phyloP scores from a whole-genome alignment of 37 sponge, comb jelly and placozoan species.

The Aplysina aerophoba region DNA sequence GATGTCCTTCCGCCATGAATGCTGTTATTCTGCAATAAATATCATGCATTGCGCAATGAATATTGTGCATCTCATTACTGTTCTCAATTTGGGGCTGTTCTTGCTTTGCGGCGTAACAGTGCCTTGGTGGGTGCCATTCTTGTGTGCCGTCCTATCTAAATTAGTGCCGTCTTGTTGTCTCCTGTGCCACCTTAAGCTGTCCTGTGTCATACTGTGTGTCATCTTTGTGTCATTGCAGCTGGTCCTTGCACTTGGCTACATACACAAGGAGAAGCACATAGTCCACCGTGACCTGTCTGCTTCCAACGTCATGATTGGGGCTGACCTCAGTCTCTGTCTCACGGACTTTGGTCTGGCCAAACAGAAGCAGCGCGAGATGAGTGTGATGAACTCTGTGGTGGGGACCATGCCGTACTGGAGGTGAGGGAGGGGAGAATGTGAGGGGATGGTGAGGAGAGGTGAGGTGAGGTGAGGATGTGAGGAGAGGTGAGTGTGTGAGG shows the following conservation, averaged over 20 bases:
- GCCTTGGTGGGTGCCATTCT: too few relatives aligned
- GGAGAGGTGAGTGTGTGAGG: not conserved
- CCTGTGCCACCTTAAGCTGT: too few relatives aligned
- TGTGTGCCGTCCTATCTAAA: too few relatives aligned
- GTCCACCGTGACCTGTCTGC: conserved; percentile 89
- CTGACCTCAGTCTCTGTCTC: conserved; percentile 82
- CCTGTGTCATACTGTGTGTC: not conserved
- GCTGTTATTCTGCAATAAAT: too few relatives aligned
- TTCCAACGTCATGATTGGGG: conserved; percentile 90
- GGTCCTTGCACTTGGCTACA: conserved; percentile 83
- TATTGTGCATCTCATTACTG: too few relatives aligned
- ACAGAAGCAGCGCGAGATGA: conserved; percentile 78
- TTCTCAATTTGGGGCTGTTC: too few relatives aligned
- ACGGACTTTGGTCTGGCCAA: conserved; percentile 96
- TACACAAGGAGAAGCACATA: conserved; percentile 88
- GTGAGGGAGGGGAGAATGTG: conserved; percentile 43
- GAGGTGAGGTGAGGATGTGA: conserved; percentile 12
- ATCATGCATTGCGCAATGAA: too few relatives aligned
- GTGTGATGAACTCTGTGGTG: conserved; percentile 86
- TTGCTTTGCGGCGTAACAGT: too few relatives aligned
- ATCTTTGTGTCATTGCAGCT: conserved; percentile 48
- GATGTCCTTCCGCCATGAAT: too few relatives aligned
- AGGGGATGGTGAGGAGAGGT: too few relatives aligned
- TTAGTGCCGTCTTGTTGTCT: too few relatives aligned
- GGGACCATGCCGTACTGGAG: conserved; percentile 92